A percentile compares a stretch with the other conserved stretches of the same genome.
Conservation (phyloP, 1,140 invertebrate genomes). For the Drosophila novamexicana region DNA sequence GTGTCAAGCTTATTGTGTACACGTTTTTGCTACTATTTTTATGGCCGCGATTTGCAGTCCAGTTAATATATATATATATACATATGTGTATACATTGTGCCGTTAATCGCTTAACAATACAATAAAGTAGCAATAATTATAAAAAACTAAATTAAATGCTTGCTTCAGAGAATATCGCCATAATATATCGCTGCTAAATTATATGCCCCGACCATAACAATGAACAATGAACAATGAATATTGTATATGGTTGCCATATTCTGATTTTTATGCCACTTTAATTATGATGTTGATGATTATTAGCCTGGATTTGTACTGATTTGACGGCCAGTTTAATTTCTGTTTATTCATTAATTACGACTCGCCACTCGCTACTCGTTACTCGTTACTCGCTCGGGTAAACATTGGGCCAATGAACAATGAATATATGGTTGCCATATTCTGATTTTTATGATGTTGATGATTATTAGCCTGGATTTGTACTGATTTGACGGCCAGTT, state of each 20-base stretch:
- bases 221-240: conserved; percentile 44
- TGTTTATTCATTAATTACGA: too few species aligned
- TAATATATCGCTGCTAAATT: conserved; percentile 42
- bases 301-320: conserved; percentile 35
- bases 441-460: conserved; percentile 76
- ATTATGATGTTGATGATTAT: conserved; percentile 58
- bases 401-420: neutral
- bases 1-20: conserved; percentile 43
- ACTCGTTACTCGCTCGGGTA: neutral
- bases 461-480: conserved; percentile 37
- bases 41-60: conserved; percentile 76
- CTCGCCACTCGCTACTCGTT: neutral
- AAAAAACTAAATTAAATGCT: conserved; percentile 81
- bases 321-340: neutral
- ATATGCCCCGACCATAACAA: conserved; percentile 60
- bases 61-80: conserved; percentile 9
- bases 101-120: conserved; percentile 83
- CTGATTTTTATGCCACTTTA: conserved; percentile 80
- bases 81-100: conserved; percentile 41
- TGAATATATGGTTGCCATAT: conserved; percentile 78
- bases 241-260: conserved; percentile 79
- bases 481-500: neutral
- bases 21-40: conserved; percentile 65
- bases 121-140: conserved; percentile 84
- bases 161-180: conserved; percentile 15